These are phyloP conservation scores for Agapetus fuscipes DNA, from an alignment of 2,888 invertebrate species.

Conservation along the genomic window DNA sequence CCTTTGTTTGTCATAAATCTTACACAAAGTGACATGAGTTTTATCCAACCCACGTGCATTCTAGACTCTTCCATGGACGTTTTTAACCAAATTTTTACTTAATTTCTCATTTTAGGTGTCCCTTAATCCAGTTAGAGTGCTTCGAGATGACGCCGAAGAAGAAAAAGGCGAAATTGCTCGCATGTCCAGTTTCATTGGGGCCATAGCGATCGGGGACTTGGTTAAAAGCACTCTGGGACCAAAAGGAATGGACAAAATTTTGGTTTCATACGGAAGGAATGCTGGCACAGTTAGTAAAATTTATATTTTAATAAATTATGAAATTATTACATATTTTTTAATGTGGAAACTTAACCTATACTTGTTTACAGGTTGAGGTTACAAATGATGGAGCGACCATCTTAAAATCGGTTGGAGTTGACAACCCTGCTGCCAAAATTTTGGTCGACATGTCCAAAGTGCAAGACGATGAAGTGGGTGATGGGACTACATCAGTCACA, in stretches of 20 bases:
- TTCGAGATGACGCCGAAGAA: conserved; percentile 94
- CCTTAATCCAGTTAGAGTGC: conserved; percentile 86
- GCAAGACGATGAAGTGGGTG: conserved; percentile 99
- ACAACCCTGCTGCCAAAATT: conserved; percentile 98
- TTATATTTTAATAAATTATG: background rate
- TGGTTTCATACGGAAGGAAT: conserved; percentile 71
- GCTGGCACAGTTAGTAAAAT: conserved; percentile 48
- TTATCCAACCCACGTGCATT: too few species aligned
- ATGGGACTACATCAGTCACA: conserved; percentile 99
- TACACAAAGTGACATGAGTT: too few species aligned
- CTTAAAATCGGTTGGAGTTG: conserved; percentile 89
- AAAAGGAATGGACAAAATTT: conserved; percentile 96
- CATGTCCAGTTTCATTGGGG: conserved; percentile 95
- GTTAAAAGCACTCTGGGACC: conserved; percentile 98
- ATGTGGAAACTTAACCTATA: background rate
- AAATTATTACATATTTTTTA: background rate
- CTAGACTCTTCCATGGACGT: too few species aligned
- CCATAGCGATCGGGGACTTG: conserved; percentile 96
- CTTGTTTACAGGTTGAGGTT: conserved; percentile 64
- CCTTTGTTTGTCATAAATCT: too few species aligned
- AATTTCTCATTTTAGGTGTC: conserved; percentile 66
- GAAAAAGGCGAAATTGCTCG: conserved; percentile 97
- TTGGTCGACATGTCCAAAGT: conserved; percentile 98
- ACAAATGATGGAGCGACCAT: conserved; percentile 99
- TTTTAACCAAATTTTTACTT: too few species aligned